Conservation (phyloP, 2,888 invertebrate genomes). For the Cosmopolites sordidus region DNA sequence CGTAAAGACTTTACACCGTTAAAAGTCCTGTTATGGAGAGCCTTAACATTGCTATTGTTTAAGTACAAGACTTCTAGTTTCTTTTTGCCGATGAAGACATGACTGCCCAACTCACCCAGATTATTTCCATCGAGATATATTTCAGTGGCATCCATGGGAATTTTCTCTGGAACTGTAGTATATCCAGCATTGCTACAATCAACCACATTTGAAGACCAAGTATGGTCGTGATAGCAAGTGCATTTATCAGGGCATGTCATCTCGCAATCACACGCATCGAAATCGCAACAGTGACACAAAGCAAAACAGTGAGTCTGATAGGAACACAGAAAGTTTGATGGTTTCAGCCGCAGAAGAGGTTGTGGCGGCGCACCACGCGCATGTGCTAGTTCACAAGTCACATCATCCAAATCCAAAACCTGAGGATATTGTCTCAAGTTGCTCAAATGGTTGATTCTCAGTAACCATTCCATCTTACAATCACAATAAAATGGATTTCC, state of each 20-base stretch:
- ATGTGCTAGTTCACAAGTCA: slow-evolving; percentile 72
- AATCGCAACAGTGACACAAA: slow-evolving; percentile 84
- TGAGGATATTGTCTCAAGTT: slow-evolving; percentile 70
- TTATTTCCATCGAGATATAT: slow-evolving; percentile 81
- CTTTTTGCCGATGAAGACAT: slow-evolving; percentile 83
- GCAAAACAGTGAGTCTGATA: slow-evolving; percentile 82
- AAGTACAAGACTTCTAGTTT: slow-evolving; percentile 72
- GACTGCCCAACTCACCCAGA: slow-evolving; percentile 73
- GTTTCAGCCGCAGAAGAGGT: slow-evolving; percentile 63
- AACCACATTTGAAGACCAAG: slow-evolving; percentile 80
- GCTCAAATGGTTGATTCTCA: slow-evolving; percentile 71
- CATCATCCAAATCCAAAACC: slow-evolving; percentile 74
- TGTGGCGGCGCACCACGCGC: slow-evolving; percentile 58
- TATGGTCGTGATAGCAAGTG: slow-evolving; percentile 82
- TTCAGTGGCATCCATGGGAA: slow-evolving; percentile 88
- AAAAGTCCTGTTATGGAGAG: slow-evolving; percentile 76
- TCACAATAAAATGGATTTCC: slow-evolving; percentile 82
- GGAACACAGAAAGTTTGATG: slow-evolving; percentile 75
- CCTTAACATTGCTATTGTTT: slow-evolving; percentile 72
- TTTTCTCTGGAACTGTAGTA: slow-evolving; percentile 69
- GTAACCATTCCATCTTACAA: slow-evolving; percentile 84
- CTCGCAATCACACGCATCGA: slow-evolving; percentile 87
- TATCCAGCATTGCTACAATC: slow-evolving; percentile 75
- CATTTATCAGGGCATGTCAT: slow-evolving; percentile 86
- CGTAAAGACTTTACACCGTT: slow-evolving; percentile 72